Evolutionary conservation across 2,113 vertebrate genomes (phyloP).

Genomic region (Pterophyllum scalare): DNA sequence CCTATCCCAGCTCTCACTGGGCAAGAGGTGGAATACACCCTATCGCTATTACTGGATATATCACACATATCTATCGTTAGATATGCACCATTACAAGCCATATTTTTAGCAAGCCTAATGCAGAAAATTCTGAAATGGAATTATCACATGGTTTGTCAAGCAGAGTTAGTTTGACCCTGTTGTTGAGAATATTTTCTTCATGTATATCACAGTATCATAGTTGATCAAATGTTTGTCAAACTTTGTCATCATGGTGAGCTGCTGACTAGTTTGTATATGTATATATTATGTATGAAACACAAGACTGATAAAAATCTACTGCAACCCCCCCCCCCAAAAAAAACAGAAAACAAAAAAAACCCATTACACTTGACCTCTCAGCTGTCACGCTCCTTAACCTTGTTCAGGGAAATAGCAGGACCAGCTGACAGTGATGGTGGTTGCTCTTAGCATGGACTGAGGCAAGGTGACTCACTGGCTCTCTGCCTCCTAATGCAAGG

Average conservation of each 20-base stretch:
- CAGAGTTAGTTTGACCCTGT: not conserved
- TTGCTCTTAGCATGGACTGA: constrained; percentile 63
- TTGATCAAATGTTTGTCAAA: not conserved
- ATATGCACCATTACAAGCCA: not conserved
- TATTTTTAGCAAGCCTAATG: too few relatives aligned
- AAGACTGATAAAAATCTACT: not conserved
- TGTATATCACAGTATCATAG: not conserved
- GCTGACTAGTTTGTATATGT: not conserved
- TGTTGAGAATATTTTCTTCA: not conserved
- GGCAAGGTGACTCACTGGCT: constrained; percentile 76
- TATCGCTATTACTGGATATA: not conserved
- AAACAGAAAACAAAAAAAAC: not conserved
- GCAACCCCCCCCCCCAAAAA: too few relatives aligned
- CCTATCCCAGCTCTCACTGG: not conserved
- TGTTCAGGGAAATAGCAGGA: constrained; percentile 42
- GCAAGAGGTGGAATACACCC: not conserved
- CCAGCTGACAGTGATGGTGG: constrained; percentile 60
- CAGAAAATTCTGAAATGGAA: not conserved
- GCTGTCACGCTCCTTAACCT: constrained; percentile 58
- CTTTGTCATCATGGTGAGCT: not conserved
- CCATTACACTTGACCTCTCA: constrained; percentile 17
- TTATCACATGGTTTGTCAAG: not conserved
- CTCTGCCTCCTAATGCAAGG: constrained; percentile 62
- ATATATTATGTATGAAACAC: not conserved
- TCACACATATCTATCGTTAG: not conserved